phyloP scores from a whole-genome alignment of 2,113 vertebrate genomes.

The Poeciliopsis prolifica region DNA sequence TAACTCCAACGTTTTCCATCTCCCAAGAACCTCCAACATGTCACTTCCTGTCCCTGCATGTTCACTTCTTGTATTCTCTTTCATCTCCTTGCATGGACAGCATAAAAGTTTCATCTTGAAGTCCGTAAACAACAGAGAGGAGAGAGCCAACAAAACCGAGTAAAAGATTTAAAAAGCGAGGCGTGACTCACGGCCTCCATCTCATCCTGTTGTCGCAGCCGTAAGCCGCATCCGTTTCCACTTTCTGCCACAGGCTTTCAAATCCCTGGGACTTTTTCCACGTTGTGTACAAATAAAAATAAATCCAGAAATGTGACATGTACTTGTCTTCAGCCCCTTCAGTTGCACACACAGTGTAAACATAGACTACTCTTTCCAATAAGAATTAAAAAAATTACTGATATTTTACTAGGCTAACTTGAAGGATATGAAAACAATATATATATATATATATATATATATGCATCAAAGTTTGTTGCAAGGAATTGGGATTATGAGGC shows the following conservation, averaged over 20 bases:
- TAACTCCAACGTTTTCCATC: not conserved
- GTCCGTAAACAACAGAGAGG: conserved; percentile 31
- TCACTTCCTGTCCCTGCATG: not conserved
- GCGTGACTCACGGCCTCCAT: conserved; percentile 41
- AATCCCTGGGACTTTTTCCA: not conserved
- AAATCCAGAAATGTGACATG: not conserved
- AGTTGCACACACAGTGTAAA: not conserved
- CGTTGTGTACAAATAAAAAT: not conserved
- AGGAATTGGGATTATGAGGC: no score
- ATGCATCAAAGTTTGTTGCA: no score
- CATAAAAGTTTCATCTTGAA: conserved; percentile 60
- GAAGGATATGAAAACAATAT: no score
- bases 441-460: no score
- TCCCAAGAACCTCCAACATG: not conserved
- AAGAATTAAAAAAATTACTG: no score
- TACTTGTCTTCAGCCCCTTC: no score
- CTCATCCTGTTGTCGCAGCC: conserved; percentile 26
- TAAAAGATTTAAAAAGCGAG: conserved; percentile 17
- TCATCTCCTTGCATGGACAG: conserved; percentile 26
- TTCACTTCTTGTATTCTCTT: conserved; percentile 8
- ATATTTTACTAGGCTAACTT: no score
- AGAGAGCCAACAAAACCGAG: conserved; percentile 26
- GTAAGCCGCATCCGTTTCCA: not conserved
- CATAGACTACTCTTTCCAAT: no score
- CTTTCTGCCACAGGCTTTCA: not conserved